These are phyloP conservation scores for Listronotus oregonensis DNA, from an alignment of 1,140 invertebrate species.

Conservation along the genomic window DNA sequence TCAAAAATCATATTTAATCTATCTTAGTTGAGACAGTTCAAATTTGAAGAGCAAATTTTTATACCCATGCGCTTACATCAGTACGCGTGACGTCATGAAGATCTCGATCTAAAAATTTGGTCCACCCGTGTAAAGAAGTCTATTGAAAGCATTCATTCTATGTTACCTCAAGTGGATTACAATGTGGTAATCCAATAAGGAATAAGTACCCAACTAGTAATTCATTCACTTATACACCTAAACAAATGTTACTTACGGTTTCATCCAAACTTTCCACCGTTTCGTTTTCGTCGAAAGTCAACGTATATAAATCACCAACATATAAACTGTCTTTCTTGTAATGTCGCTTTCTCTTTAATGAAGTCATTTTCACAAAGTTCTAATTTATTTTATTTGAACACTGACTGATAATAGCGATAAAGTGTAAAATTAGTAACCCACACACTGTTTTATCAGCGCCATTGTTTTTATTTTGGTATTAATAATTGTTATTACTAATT, in stretches of 20 bases:
- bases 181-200: too few species aligned
- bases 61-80: too few species aligned
- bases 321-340: constrained; percentile 86
- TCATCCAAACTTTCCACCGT: constrained; percentile 63
- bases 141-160: too few species aligned
- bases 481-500: background rate
- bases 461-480: constrained; percentile 1
- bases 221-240: too few species aligned
- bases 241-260: constrained; percentile 45
- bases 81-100: too few species aligned
- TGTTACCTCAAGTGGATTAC: too few species aligned
- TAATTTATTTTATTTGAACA: constrained; percentile 5
- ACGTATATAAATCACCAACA: constrained; percentile 76
- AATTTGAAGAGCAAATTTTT: too few species aligned
- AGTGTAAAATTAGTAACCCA: constrained; percentile 10
- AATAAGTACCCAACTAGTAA: too few species aligned
- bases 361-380: constrained; percentile 34
- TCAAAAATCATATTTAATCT: too few species aligned
- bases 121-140: too few species aligned
- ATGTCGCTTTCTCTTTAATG: constrained; percentile 65
- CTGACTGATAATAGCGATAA: background rate
- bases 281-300: constrained; percentile 78
- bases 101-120: too few species aligned
- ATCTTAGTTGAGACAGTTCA: too few species aligned
- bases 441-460: constrained; percentile 1